These are phyloP conservation scores for Gonocerus acuteangulatus DNA, from an alignment of 2,888 invertebrate genomes.

Conservation along the genomic window DNA sequence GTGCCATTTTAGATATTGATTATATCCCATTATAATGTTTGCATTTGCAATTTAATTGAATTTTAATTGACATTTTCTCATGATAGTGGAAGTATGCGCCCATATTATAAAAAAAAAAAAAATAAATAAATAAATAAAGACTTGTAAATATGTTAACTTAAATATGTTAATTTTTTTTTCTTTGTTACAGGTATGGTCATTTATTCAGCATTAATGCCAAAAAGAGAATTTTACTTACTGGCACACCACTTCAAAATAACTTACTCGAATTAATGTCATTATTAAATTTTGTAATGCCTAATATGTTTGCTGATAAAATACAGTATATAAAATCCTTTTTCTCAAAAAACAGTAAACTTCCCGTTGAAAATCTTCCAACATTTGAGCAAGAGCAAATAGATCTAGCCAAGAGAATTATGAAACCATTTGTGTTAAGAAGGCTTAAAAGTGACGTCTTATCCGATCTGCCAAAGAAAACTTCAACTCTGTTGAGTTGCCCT, in stretches of 20 bases:
- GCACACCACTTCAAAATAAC: conserved; percentile 94
- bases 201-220: conserved; percentile 81
- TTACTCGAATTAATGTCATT: conserved; percentile 90
- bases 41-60: too few relatives aligned
- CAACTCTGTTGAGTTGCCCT: conserved; percentile 57
- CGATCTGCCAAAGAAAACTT: conserved; percentile 76
- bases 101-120: too few relatives aligned
- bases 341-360: conserved; percentile 55
- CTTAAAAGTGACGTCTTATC: conserved; percentile 78
- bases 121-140: too few relatives aligned
- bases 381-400: conserved; percentile 85
- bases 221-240: conserved; percentile 81
- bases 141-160: too few relatives aligned
- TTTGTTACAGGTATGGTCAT: conserved; percentile 57
- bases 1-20: too few relatives aligned
- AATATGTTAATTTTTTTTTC: background rate
- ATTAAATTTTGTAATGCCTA: conserved; percentile 92
- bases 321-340: conserved; percentile 82
- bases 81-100: too few relatives aligned
- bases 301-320: conserved; percentile 81
- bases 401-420: conserved; percentile 91
- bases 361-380: conserved; percentile 46
- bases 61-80: too few relatives aligned
- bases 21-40: too few relatives aligned
- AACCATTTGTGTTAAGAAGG: conserved; percentile 84